Conservation (phyloP, 2,888 invertebrate species). For the Apomyelois bistriatella region DNA sequence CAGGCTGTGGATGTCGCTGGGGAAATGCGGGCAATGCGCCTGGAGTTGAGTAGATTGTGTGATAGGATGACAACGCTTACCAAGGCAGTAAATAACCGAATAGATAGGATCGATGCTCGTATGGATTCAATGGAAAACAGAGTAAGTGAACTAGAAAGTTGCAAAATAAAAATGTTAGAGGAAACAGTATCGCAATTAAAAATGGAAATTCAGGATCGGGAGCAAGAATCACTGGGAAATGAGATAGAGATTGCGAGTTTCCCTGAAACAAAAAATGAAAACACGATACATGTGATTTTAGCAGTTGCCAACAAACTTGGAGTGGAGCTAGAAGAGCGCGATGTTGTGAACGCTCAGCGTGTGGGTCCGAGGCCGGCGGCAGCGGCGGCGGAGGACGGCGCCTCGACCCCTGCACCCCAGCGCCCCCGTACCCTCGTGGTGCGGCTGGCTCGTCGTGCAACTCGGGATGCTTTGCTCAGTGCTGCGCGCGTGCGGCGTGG, state of each 20-base stretch:
- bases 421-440: not conserved
- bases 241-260: conserved; percentile 12
- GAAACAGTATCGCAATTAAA: conserved; percentile 8
- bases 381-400: not conserved
- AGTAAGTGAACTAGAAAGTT: not conserved
- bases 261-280: conserved; percentile 9
- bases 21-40: not conserved
- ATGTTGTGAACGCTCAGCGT: conserved; percentile 3
- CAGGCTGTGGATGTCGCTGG: not conserved
- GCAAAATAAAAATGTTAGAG: not conserved
- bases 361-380: not conserved
- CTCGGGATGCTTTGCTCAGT: not conserved
- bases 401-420: not conserved
- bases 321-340: conserved; percentile 9
- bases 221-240: conserved; percentile 8
- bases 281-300: not conserved
- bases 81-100: not conserved
- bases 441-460: conserved; percentile 2
- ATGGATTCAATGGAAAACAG: not conserved
- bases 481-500: conserved; percentile 12
- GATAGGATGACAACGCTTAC: not conserved
- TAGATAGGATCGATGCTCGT: not conserved
- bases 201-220: conserved; percentile 9
- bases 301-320: conserved; percentile 11
- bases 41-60: not conserved